Base-by-base conservation (phyloP, 2,888 invertebrate genomes). In the Euclidia mi region DNA sequence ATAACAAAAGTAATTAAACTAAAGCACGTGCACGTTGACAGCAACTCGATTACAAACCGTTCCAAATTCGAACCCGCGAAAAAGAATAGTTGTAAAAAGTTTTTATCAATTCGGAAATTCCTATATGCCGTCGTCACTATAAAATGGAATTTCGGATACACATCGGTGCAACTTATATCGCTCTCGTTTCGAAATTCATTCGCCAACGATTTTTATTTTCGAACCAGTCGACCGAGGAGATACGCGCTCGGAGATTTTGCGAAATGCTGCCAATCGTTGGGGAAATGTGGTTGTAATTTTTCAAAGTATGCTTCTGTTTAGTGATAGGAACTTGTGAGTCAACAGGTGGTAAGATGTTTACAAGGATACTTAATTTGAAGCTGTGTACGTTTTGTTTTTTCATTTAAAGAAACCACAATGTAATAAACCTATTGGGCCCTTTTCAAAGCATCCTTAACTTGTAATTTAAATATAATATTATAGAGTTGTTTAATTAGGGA, bases 171-270 rank as follows among this genome's bases (percentile, higher is more conserved):
- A 76, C 76, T 76, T 75, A 77, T 76, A 71, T 59, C 65, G 63
- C 68, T 53, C 75, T 70, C 78, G 60, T 72, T 76, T 68, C 69
- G 64, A 70, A 76, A 82, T 84, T 75, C 76, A 79, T 73, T 71
- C 65, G 51, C 56, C 60, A 62, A 51, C 65, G 31, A 74, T 78
- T 84, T 84, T 86, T 83, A 82, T 85, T 83, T 79, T 62, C 73
- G 51, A 78, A 70, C 65, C 80, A 76, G 50, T 74, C 81, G 63
- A 52, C 67, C 66, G 82, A 78, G 55, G 43, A 50, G 65, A 64
- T 74, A 70, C 71, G 53, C 15, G 56, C 42, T 35, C 67, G 42
- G 40, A 14, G 40, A 55, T 73, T 73, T 69, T 63, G 43, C 31
- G 71, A 77, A 79, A 64, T 56, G 41, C 37, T 40, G 42, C 51